A percentile compares a stretch with the other conserved stretches of the same genome.
Evolutionary conservation across 2,888 invertebrate genomes (phyloP).

Genomic region (Nephrotoma guestfalica): DNA sequence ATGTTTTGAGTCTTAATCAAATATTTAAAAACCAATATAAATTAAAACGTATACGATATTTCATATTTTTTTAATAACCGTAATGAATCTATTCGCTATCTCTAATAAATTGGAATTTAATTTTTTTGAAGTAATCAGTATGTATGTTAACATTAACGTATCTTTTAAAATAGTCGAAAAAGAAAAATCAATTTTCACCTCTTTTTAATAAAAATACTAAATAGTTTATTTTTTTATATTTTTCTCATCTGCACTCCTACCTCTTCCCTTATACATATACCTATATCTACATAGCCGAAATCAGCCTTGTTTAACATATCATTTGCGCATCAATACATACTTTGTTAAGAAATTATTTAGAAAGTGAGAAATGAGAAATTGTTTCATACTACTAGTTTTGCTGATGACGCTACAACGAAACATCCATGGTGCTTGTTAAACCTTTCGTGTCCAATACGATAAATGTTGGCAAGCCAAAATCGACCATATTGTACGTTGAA

Average conservation of each 20-base stretch:
- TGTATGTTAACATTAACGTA: not conserved
- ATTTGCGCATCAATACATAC: no score
- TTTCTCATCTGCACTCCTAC: not conserved
- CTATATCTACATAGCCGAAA: no score
- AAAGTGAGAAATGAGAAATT: no score
- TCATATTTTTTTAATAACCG: not conserved
- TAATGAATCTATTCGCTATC: not conserved
- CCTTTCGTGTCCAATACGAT: no score
- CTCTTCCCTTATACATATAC: not conserved
- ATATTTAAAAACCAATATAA: not conserved
- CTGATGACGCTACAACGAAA: no score
- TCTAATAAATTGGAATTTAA: not conserved
- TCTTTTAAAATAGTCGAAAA: not conserved
- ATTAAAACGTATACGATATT: not conserved
- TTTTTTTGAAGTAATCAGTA: not conserved
- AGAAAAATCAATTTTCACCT: not conserved
- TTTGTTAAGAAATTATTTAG: no score
- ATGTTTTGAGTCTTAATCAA: not conserved
- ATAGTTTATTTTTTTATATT: not conserved
- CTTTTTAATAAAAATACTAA: not conserved
- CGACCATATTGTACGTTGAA: no score
- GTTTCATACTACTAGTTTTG: no score
- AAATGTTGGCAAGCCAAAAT: no score
- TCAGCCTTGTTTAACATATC: no score
- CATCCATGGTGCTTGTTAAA: no score